phyloP scores from a whole-genome alignment of 30 jellyfish, hydroid and myxozoan genomes.

The Cassiopea andromeda region DNA sequence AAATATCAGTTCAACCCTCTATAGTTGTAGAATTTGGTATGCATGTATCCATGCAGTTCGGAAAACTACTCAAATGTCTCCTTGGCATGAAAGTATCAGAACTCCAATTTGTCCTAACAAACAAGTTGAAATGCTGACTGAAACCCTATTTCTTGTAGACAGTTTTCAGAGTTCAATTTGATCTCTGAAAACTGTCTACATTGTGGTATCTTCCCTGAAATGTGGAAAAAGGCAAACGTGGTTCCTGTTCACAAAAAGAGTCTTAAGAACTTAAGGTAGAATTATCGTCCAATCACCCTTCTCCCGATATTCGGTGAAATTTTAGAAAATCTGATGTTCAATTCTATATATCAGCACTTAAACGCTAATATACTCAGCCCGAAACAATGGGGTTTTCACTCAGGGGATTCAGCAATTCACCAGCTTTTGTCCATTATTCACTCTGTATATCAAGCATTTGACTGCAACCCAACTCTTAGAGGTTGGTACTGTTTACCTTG shows the following conservation, averaged over 20 bases:
- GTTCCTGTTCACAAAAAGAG: background rate
- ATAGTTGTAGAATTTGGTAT: background rate
- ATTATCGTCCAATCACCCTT: constrained; percentile 23
- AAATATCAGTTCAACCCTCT: constrained; percentile 49
- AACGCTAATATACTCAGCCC: constrained; percentile 1
- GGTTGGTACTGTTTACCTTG: background rate
- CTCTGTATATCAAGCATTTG: constrained; percentile 3
- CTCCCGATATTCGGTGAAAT: background rate
- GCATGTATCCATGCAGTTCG: constrained; percentile 36
- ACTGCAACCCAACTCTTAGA: constrained; percentile 1
- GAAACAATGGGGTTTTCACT: constrained; percentile 27
- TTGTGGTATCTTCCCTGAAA: background rate
- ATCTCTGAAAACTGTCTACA: constrained; percentile 8
- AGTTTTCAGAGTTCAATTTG: too few relatives aligned
- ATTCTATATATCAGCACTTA: background rate
- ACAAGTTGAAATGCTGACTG: constrained; percentile 42
- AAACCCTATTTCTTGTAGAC: too few relatives aligned
- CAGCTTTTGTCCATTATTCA: constrained; percentile 12
- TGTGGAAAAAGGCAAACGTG: background rate
- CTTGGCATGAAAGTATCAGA: constrained; percentile 20
- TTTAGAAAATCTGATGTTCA: background rate
- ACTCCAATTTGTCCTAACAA: constrained; percentile 17
- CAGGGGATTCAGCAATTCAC: constrained; percentile 11
- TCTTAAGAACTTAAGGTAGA: constrained; percentile 2
- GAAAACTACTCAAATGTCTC: constrained; percentile 14